phyloP scores from a whole-genome alignment of 2,888 invertebrate genomes.

The Dromius quadrimaculatus region DNA sequence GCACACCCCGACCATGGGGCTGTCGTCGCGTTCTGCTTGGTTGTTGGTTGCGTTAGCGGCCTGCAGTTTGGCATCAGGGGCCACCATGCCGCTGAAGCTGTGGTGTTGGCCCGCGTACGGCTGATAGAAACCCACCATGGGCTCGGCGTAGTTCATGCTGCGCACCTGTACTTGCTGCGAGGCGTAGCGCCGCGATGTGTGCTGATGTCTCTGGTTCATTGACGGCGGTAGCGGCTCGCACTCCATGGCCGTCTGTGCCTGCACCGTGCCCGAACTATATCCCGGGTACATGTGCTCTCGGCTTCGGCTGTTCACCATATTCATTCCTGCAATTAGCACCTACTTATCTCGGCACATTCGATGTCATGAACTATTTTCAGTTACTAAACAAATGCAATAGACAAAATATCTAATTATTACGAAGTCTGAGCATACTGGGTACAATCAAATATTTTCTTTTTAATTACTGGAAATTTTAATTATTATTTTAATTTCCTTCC shows the following conservation, averaged over 20 bases:
- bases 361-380: too few relatives aligned
- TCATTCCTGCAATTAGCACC: constrained; percentile 64
- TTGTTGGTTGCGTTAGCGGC: constrained; percentile 61
- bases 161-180: not conserved
- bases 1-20: constrained; percentile 90
- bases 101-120: constrained; percentile 64
- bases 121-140: constrained; percentile 63
- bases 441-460: too few relatives aligned
- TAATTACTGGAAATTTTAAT: too few relatives aligned
- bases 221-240: constrained; percentile 77
- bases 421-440: too few relatives aligned
- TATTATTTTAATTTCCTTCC: too few relatives aligned
- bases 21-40: constrained; percentile 74
- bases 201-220: constrained; percentile 59
- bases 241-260: constrained; percentile 75
- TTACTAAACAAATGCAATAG: too few relatives aligned
- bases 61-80: constrained; percentile 62
- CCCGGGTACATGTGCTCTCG: constrained; percentile 60
- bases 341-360: too few relatives aligned
- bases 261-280: constrained; percentile 60
- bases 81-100: constrained; percentile 56
- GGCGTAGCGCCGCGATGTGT: constrained; percentile 60
- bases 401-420: too few relatives aligned
- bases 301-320: constrained; percentile 66
- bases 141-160: constrained; percentile 64